phyloP scores from a whole-genome alignment of 1,140 invertebrate species.

The Hylaeus anthracinus region DNA sequence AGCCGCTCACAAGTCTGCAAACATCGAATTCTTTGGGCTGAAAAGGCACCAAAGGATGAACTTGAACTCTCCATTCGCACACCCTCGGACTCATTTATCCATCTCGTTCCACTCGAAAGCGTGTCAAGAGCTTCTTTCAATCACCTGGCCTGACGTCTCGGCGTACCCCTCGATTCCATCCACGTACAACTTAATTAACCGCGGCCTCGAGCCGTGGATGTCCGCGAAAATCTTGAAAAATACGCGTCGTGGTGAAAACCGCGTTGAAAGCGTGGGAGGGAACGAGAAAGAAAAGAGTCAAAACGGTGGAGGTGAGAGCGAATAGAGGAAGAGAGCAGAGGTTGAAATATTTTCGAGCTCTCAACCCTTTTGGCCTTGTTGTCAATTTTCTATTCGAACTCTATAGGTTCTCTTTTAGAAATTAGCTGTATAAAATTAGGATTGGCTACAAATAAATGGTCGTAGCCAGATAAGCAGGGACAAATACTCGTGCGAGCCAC shows the following conservation, averaged over 20 bases:
- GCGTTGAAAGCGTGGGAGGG: not conserved
- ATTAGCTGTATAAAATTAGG: too few relatives aligned
- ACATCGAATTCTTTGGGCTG: not conserved
- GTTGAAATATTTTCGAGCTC: too few relatives aligned
- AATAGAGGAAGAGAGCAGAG: too few relatives aligned
- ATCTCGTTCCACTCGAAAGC: not conserved
- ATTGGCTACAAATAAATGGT: too few relatives aligned
- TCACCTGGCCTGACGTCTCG: not conserved
- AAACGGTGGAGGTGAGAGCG: conserved; percentile 31
- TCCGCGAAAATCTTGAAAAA: conserved; percentile 14
- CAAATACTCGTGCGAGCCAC: too few relatives aligned
- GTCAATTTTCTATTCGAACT: too few relatives aligned
- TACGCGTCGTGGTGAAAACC: not conserved
- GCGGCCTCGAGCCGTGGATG: not conserved
- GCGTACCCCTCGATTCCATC: conserved; percentile 5
- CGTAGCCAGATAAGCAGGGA: too few relatives aligned
- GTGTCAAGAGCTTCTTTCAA: not conserved
- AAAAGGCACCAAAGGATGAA: too few relatives aligned
- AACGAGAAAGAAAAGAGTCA: conserved; percentile 8
- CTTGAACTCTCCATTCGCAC: conserved; percentile 6
- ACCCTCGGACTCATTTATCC: not conserved
- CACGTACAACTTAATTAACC: conserved; percentile 28
- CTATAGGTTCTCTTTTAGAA: too few relatives aligned
- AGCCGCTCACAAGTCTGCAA: not conserved
- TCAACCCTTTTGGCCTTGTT: too few relatives aligned